A percentile compares a stretch with the other conserved stretches of the same genome.
Conservation (phyloP, 2,888 invertebrate genomes). For the Hemaris fuciformis region DNA sequence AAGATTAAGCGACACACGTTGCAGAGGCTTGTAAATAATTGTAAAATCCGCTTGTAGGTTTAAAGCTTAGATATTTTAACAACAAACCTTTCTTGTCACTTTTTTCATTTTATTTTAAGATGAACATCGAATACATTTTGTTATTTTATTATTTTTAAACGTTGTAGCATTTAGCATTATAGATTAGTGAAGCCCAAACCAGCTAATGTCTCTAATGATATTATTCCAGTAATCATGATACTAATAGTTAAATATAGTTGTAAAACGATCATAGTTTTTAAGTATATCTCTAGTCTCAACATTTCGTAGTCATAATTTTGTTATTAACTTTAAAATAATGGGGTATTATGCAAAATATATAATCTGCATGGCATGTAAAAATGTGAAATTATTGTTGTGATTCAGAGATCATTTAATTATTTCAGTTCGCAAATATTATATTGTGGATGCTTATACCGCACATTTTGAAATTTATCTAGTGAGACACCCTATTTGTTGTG, state of each 20-base stretch:
- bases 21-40: constrained; percentile 72
- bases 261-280: constrained; percentile 49
- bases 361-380: constrained; percentile 8
- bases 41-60: constrained; percentile 48
- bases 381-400: constrained; percentile 38
- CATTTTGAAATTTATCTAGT: constrained; percentile 36
- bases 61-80: constrained; percentile 22
- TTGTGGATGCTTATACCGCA: constrained; percentile 64
- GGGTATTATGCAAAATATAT: constrained; percentile 29
- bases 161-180: constrained; percentile 29
- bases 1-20: constrained; percentile 46
- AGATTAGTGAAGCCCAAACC: constrained; percentile 33
- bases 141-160: constrained; percentile 28
- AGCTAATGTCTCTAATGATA: constrained; percentile 38
- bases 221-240: constrained; percentile 45
- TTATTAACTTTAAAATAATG: constrained; percentile 41
- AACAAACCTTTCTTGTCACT: constrained; percentile 16
- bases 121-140: constrained; percentile 46
- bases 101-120: constrained; percentile 37
- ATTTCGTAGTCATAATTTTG: constrained; percentile 68
- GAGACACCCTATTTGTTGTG: constrained; percentile 25
- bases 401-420: constrained; percentile 29
- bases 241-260: constrained; percentile 35
- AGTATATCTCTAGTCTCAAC: constrained; percentile 75
- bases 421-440: constrained; percentile 45